phyloP scores from a whole-genome alignment of 2,888 invertebrate species.

The Subacronicta megacephala region DNA sequence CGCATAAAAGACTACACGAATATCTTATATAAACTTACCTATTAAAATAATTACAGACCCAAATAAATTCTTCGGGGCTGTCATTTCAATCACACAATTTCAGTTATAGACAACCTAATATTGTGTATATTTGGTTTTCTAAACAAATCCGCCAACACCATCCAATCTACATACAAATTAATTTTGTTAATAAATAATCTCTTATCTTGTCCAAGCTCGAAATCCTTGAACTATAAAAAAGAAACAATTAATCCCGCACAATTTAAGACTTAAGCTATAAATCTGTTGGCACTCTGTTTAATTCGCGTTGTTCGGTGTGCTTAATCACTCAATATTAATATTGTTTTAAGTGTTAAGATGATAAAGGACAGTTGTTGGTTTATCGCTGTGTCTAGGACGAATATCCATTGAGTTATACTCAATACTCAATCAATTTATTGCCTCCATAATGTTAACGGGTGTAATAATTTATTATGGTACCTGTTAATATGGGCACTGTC shows the following conservation, averaged over 20 bases:
- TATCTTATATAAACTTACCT: too few relatives aligned
- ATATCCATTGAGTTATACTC: too few relatives aligned
- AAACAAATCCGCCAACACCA: conserved; percentile 17
- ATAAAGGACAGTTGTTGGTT: not conserved
- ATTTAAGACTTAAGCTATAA: conserved; percentile 31
- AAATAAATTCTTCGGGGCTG: too few relatives aligned
- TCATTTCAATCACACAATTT: too few relatives aligned
- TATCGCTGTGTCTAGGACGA: not conserved
- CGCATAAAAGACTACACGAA: too few relatives aligned
- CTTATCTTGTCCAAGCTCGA: conserved; percentile 7
- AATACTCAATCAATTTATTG: too few relatives aligned
- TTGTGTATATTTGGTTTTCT: not conserved
- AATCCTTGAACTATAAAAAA: conserved; percentile 27
- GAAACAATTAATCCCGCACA: conserved; percentile 29
- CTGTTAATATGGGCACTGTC: too few relatives aligned
- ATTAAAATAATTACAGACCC: too few relatives aligned
- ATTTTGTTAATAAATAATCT: conserved; percentile 16
- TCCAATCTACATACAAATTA: conserved; percentile 23
- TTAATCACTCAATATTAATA: conserved; percentile 6
- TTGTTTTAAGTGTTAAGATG: not conserved
- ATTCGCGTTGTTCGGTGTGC: conserved; percentile 1
- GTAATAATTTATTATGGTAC: too few relatives aligned
- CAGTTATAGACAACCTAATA: too few relatives aligned
- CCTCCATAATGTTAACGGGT: too few relatives aligned
- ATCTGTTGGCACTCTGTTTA: conserved; percentile 19